Percentiles rank a stretch among this genome's conserved stretches.
Evolutionary conservation across 2,113 vertebrate species (phyloP).

Genomic region (Labrus mixtus): DNA sequence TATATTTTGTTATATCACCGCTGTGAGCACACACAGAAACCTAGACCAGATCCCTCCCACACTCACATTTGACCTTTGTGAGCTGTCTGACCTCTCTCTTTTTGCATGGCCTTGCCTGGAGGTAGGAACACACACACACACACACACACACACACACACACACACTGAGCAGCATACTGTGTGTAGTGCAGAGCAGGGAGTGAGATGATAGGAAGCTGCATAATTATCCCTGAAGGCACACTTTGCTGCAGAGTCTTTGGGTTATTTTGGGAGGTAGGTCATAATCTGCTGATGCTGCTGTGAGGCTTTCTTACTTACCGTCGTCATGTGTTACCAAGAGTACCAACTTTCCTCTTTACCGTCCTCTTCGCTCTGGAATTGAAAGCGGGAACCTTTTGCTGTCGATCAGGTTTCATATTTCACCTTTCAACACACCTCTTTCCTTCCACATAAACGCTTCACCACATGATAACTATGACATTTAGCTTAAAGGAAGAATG

Average conservation of each 20-base stretch:
- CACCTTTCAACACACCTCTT: neutral
- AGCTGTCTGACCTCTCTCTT: constrained; percentile 2
- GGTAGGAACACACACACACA: neutral
- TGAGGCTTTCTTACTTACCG: neutral
- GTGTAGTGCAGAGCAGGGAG: neutral
- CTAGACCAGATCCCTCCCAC: neutral
- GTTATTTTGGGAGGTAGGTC: neutral
- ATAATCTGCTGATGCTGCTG: constrained; percentile 11
- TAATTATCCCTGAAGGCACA: constrained; percentile 7
- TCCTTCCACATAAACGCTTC: neutral
- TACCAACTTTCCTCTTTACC: neutral
- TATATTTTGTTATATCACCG: neutral
- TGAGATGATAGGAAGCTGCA: neutral
- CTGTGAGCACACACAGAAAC: neutral
- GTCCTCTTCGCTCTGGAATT: neutral
- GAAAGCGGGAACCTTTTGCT: too few species aligned
- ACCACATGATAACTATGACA: neutral
- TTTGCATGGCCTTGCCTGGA: constrained; percentile 2
- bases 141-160: constrained; percentile 17
- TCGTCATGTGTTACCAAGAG: neutral
- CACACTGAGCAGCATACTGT: neutral
- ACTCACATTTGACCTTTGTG: neutral
- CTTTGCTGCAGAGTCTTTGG: constrained; percentile 9
- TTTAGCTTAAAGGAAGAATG: too few species aligned
- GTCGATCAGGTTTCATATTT: too few species aligned